These are phyloP conservation scores for Zoanthus gigantus DNA, from an alignment of 92 coral and sea anemone genomes.

Conservation along the genomic window DNA sequence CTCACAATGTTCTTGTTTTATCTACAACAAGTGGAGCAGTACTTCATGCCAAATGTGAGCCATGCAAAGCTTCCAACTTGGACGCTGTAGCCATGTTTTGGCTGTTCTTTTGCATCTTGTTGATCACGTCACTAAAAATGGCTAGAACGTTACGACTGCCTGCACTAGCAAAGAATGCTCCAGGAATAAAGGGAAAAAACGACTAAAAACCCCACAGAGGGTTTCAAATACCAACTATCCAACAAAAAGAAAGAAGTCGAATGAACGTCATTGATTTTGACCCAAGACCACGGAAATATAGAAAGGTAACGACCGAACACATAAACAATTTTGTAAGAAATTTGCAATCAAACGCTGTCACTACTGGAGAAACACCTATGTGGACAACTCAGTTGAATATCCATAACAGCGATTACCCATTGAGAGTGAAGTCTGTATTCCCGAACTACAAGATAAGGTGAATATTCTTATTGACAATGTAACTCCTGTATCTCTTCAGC, in stretches of 20 bases:
- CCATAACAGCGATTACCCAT: constrained; percentile 52
- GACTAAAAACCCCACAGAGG: constrained; percentile 54
- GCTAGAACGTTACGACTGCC: constrained; percentile 24
- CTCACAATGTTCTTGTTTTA: constrained; percentile 53
- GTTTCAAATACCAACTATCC: constrained; percentile 9
- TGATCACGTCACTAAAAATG: constrained; percentile 41
- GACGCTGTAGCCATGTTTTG: constrained; percentile 67
- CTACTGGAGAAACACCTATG: constrained; percentile 40
- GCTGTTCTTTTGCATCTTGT: constrained; percentile 36
- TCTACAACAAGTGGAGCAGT: constrained; percentile 56
- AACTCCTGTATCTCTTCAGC: constrained; percentile 26
- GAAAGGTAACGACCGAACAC: constrained; percentile 9
- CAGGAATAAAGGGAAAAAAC: constrained; percentile 58
- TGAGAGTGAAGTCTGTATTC: no score
- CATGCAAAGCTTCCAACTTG: constrained; percentile 61
- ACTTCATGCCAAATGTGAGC: constrained; percentile 58
- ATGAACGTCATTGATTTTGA: constrained; percentile 66
- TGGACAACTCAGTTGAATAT: constrained; percentile 62
- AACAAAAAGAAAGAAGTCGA: constrained; percentile 30
- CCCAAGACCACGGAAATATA: constrained; percentile 48
- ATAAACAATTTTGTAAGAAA: constrained; percentile 44
- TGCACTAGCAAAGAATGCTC: constrained; percentile 59
- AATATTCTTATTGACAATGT: constrained; percentile 39
- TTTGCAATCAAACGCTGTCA: constrained; percentile 18
- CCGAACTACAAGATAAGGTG: no score